Evolutionary conservation across 2,888 invertebrate species (phyloP), one percentile per base, ranked within the genome.

Genomic region (Cyrtodaria siliqua): DNA sequence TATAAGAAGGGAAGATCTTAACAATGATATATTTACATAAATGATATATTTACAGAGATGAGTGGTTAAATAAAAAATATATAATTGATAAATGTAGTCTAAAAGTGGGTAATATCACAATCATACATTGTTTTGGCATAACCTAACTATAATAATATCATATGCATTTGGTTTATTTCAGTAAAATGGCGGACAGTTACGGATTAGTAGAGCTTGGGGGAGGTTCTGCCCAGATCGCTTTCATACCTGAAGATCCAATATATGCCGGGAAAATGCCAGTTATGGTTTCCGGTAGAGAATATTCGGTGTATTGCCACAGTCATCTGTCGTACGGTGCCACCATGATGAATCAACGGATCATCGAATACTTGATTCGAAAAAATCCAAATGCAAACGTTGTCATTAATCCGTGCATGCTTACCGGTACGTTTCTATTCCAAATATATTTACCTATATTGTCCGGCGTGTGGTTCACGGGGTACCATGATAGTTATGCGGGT

Each of bases 151-250:
- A n/a, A n/a, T n/a, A n/a, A n/a, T n/a, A n/a, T n/a, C n/a, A n/a
- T n/a, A n/a, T n/a, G n/a, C n/a, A n/a, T n/a, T n/a, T n/a, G n/a
- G n/a, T n/a, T n/a, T n/a, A n/a, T n/a, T 67, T 29, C 57, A 67
- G 67, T 18, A 38, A 56, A 4, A 50, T 57, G 0, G 27, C 73
- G 8, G 76, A 86, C 47, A 93, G 92, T n/a, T 90, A 92, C 2
- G 94, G 94, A 24, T 92, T 94, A 84, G 87, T 94, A 66, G 94
- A 94, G 85, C 93, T 94, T 92, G 94, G 94, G 16, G 94, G 94
- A 24, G 94, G 94, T 0, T 93, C 93, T 18, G 91, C 93, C 38
- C 94, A 94, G 86, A 93, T 94, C 38, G 93, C 94, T 2, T 94
- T 93, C 76, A 87, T 89, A 18, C 91, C 90, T 2, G 82, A 84